These are phyloP conservation scores for Cerastis rubricosa DNA, from an alignment of 2,888 invertebrate species.

Conservation along the genomic window DNA sequence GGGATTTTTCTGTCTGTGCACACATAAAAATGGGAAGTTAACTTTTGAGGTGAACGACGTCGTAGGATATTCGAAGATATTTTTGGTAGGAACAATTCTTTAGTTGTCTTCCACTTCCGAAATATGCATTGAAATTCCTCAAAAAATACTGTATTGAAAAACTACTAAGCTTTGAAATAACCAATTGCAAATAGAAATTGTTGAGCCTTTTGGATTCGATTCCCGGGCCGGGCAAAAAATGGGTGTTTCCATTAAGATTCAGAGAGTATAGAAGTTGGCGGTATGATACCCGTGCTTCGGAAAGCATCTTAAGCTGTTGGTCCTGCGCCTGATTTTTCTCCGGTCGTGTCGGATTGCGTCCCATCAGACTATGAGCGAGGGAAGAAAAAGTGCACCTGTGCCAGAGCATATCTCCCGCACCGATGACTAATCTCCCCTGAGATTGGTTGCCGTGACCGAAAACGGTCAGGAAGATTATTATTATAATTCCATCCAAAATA, in stretches of 20 bases:
- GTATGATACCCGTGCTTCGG: background rate
- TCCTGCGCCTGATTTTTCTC: too few species aligned
- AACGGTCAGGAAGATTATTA: too few species aligned
- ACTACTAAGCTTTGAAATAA: background rate
- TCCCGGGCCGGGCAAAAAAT: too few species aligned
- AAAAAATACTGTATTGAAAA: background rate
- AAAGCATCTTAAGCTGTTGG: background rate
- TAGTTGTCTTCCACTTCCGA: background rate
- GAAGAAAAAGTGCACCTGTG: background rate
- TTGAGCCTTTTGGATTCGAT: too few species aligned
- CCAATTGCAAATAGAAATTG: too few species aligned
- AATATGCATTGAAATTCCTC: background rate
- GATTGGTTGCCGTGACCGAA: too few species aligned
- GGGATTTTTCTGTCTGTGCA: constrained; percentile 49
- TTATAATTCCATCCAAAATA: too few species aligned
- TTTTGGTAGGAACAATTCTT: constrained; percentile 1
- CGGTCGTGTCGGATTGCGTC: too few species aligned
- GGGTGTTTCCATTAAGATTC: background rate
- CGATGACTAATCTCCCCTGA: background rate
- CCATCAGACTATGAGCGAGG: too few species aligned
- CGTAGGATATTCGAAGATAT: background rate
- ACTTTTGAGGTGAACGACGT: constrained; percentile 29
- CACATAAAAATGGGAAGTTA: constrained; percentile 46
- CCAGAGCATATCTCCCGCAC: background rate
- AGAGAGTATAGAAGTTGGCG: background rate